phyloP scores from a whole-genome alignment of 2,888 invertebrate genomes.

The Archips crataeganus region DNA sequence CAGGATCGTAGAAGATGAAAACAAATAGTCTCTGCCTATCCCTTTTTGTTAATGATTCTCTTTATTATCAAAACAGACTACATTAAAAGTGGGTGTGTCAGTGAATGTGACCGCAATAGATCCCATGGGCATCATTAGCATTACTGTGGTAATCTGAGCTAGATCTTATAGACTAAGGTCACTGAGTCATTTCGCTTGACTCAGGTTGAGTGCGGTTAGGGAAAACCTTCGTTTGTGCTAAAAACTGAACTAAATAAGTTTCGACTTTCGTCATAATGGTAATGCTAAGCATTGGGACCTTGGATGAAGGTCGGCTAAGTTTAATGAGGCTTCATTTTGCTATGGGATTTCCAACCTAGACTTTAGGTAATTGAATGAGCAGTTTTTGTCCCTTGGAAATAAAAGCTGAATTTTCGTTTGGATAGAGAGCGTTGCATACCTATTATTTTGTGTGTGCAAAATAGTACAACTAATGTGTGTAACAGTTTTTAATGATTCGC shows the following conservation, averaged over 20 bases:
- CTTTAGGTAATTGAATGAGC: neutral
- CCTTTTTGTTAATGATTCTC: too few species aligned
- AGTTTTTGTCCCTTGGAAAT: neutral
- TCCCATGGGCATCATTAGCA: conserved; percentile 17
- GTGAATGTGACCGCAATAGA: conserved; percentile 12
- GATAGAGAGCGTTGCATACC: too few species aligned
- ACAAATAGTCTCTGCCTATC: too few species aligned
- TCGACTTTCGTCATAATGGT: neutral
- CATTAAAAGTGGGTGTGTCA: neutral
- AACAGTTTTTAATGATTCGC: too few species aligned
- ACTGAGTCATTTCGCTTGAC: conserved; percentile 23
- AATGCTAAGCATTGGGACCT: neutral
- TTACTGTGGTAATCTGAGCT: conserved; percentile 12
- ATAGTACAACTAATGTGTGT: too few species aligned
- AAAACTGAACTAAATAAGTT: conserved; percentile 5
- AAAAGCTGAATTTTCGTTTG: too few species aligned
- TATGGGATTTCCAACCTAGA: neutral
- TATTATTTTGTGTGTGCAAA: too few species aligned
- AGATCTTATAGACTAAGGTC: conserved; percentile 30
- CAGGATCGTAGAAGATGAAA: too few species aligned
- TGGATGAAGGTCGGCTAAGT: neutral
- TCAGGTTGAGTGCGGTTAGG: conserved; percentile 12
- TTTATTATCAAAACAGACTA: neutral
- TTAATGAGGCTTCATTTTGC: neutral
- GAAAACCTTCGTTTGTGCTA: conserved; percentile 7